phyloP scores from a whole-genome alignment of 1,140 invertebrate genomes.

The Diorhabda elongata region DNA sequence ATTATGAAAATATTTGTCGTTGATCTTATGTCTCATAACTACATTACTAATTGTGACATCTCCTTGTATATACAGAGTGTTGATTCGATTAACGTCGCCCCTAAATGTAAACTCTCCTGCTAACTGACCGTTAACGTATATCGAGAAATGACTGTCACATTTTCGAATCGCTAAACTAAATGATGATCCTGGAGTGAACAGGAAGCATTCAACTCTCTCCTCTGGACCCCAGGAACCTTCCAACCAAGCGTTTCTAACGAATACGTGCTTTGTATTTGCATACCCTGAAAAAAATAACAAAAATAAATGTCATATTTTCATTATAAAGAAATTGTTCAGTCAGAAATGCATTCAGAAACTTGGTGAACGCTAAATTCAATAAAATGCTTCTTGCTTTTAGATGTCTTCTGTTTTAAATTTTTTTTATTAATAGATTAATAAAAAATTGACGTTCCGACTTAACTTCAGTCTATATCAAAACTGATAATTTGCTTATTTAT shows the following conservation, averaged over 20 bases:
- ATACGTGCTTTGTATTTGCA: neutral
- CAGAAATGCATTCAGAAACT: no score
- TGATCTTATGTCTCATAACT: slow-evolving; percentile 20
- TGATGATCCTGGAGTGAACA: slow-evolving; percentile 48
- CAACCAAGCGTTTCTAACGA: neutral
- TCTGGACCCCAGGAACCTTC: neutral
- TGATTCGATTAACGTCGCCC: slow-evolving; percentile 34
- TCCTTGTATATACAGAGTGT: slow-evolving; percentile 51
- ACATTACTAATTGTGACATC: slow-evolving; percentile 43
- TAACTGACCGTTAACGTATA: slow-evolving; percentile 49
- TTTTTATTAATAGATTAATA: no score
- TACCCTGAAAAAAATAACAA: neutral
- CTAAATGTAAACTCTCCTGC: slow-evolving; percentile 47
- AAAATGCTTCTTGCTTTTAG: no score
- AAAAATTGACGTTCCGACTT: no score
- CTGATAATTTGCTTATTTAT: no score
- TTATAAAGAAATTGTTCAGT: no score
- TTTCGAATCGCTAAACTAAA: slow-evolving; percentile 47
- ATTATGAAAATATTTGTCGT: neutral
- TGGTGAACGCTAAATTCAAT: no score
- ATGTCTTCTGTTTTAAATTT: no score
- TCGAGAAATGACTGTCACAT: slow-evolving; percentile 40
- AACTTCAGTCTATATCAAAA: no score
- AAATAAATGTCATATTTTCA: no score
- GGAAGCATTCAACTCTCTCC: neutral